Base-by-base conservation (phyloP, 2,797 vertebrate species). In the Manis pentadactyla region DNA sequence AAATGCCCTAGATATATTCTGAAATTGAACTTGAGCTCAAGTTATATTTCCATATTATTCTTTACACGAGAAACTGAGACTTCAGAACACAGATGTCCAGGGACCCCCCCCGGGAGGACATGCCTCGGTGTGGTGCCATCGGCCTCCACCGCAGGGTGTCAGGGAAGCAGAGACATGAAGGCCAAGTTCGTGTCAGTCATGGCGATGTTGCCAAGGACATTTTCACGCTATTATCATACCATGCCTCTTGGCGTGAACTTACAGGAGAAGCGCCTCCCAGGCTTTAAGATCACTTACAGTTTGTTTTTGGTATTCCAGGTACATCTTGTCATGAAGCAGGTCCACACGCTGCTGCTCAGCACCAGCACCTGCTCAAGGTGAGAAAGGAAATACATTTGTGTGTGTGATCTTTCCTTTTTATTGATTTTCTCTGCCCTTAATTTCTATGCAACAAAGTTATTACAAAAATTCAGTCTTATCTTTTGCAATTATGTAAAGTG, bases 241-340 rank as follows among this genome's bases (percentile, higher is more conserved):
- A 17, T 46, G 69, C 83, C 31, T 59, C 82, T 96, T 91, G 83
- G 77, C 69, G 49, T 87, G 64, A 89, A 51, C 37, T 78, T 59
- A 75, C 18, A 73, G 83, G 88, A 89, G 55, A 91, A 97, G 75
- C 57, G 53, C 69, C 93, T 97, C 94, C 87, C 27, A 96, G 78
- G 68, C 88, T 83, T 96, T 75, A 23, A 31, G 88, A 90, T 97
- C 75, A 37, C 90, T 81, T 71, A 71, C 37, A 94, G 90, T 51
- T 53, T 77, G 85, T 7, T 66, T 95, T 96, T 97, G 64, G 94
- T 86, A 73, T 87, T 79, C 82, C 5, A 7, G 49, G 49, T 79
- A 75, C 82, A 71, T 75, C 77, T 82, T 13, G 25, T 66, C 68
- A 96, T 90, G 87, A 94, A 87, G 68, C 68, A n/a, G 55, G 21